A percentile compares a stretch with the other conserved stretches of the same genome.
Conservation (phyloP, 2,113 vertebrate genomes). For the Neoarius graeffei region DNA sequence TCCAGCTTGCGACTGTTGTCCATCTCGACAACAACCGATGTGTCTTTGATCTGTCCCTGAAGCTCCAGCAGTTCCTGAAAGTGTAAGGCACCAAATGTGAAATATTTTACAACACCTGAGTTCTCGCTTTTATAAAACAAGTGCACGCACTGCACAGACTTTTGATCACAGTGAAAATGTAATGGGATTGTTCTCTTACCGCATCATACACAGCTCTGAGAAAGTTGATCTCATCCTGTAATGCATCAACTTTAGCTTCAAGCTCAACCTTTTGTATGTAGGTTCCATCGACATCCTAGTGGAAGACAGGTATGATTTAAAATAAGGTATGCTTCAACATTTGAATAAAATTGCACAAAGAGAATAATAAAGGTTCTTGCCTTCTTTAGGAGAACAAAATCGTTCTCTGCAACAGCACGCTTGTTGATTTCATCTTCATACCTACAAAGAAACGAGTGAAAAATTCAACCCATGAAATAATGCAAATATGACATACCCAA, state of each 20-base stretch:
- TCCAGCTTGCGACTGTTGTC: slow-evolving; percentile 85
- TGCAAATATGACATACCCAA: neutral
- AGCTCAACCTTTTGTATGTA: slow-evolving; percentile 92
- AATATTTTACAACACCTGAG: neutral
- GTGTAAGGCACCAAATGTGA: neutral
- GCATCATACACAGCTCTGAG: slow-evolving; percentile 82
- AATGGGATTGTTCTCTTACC: slow-evolving; percentile 63
- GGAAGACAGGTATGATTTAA: neutral
- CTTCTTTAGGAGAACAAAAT: slow-evolving; percentile 94
- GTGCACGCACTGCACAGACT: neutral
- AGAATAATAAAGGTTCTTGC: slow-evolving; percentile 58
- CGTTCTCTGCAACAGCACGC: slow-evolving; percentile 84
- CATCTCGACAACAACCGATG: slow-evolving; percentile 85
- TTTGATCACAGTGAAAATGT: neutral
- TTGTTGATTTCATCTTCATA: slow-evolving; percentile 96
- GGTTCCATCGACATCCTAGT: slow-evolving; percentile 86
- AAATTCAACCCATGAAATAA: neutral
- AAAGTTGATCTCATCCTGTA: slow-evolving; percentile 89
- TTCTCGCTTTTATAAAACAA: neutral
- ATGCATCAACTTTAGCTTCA: slow-evolving; percentile 83
- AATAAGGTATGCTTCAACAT: neutral
- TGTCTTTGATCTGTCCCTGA: slow-evolving; percentile 84
- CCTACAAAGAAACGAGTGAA: slow-evolving; percentile 64
- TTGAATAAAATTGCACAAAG: neutral
- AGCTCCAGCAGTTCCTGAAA: slow-evolving; percentile 80